phyloP scores from a whole-genome alignment of 2,888 invertebrate species.

The Leptopilina myrica region DNA sequence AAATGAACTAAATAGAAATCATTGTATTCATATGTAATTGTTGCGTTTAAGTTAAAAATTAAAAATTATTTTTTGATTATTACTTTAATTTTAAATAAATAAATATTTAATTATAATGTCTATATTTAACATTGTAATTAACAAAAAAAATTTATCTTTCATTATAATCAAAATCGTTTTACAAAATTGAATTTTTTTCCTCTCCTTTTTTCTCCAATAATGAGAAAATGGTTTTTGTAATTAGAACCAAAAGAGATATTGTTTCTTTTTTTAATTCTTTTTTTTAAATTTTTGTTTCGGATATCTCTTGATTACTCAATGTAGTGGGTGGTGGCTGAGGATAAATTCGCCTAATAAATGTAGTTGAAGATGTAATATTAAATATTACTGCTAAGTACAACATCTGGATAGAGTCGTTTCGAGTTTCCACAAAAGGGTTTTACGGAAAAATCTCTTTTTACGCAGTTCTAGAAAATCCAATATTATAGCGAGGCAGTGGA shows the following conservation, averaged over 20 bases:
- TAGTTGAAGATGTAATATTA: slow-evolving; percentile 39
- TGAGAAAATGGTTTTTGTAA: slow-evolving; percentile 10
- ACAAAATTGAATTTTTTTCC: no score
- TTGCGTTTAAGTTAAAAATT: no score
- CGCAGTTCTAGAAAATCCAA: slow-evolving; percentile 9
- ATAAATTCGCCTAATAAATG: background rate
- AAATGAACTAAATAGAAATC: no score
- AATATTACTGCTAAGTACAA: slow-evolving; percentile 41
- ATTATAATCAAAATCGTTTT: no score
- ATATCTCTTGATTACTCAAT: background rate
- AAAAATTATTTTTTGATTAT: no score
- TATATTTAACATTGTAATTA: no score
- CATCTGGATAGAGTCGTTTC: slow-evolving; percentile 38
- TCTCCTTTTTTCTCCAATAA: background rate
- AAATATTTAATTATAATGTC: no score
- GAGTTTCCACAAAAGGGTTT: background rate
- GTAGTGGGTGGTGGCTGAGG: slow-evolving; percentile 2
- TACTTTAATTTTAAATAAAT: no score
- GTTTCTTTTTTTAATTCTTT: background rate
- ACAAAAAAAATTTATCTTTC: no score
- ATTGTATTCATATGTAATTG: no score
- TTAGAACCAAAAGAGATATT: background rate
- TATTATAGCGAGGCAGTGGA: slow-evolving; percentile 12
- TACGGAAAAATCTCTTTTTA: background rate
- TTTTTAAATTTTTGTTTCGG: background rate